Evolutionary conservation across 2,113 vertebrate genomes (phyloP).

Genomic region (Rallus limicola): DNA sequence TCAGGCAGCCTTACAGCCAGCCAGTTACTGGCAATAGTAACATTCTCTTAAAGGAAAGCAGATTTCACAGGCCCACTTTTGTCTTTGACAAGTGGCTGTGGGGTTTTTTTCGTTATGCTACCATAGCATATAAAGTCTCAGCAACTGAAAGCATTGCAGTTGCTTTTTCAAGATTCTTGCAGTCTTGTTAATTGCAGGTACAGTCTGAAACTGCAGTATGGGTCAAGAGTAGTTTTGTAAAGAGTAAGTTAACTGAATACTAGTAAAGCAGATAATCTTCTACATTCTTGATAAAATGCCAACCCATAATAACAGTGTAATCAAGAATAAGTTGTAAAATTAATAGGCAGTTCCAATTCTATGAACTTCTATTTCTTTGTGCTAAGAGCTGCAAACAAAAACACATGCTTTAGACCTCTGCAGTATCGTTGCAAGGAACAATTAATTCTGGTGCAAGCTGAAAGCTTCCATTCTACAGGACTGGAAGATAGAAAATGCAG

Average conservation of each 20-base stretch:
- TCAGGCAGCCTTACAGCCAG: not conserved
- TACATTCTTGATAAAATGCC: no score
- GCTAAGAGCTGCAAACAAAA: not conserved
- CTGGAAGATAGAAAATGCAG: not conserved
- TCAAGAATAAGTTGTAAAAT: not conserved
- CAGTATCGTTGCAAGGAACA: not conserved
- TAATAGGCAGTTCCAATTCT: not conserved
- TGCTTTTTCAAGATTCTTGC: not conserved
- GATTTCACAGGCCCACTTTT: not conserved
- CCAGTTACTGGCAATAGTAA: not conserved
- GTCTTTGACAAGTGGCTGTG: not conserved
- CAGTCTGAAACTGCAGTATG: not conserved
- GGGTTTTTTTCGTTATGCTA: not conserved
- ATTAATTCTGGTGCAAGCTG: not conserved
- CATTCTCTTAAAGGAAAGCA: not conserved
- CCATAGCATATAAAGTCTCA: not conserved
- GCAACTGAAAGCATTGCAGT: not conserved
- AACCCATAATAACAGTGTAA: not conserved
- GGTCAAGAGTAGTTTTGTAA: not conserved
- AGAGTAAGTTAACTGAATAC: not conserved
- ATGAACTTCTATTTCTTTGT: not conserved
- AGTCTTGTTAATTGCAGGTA: not conserved
- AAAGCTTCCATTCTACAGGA: not conserved
- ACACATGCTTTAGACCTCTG: not conserved
- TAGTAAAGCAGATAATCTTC: not conserved